These are phyloP conservation scores for Leucophenga maculata DNA, from an alignment of 2,888 invertebrate genomes.

Conservation along the genomic window DNA sequence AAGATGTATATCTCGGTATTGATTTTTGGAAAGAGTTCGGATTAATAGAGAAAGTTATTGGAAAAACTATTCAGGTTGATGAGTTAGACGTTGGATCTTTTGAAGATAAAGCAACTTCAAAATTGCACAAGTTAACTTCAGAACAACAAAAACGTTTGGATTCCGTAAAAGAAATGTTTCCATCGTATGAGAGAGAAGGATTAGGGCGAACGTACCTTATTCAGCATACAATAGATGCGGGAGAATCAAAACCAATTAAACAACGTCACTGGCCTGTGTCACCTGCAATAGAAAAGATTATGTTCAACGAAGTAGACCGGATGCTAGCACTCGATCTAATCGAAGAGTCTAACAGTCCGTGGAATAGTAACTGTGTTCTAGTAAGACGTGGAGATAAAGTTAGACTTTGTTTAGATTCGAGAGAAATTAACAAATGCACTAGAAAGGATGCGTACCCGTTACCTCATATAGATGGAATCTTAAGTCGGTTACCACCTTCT, in stretches of 20 bases:
- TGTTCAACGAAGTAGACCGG: neutral
- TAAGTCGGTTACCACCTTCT: too few species aligned
- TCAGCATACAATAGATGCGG: neutral
- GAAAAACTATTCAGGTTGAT: neutral
- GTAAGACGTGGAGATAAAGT: slow-evolving; percentile 40
- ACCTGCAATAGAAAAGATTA: neutral
- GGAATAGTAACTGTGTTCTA: slow-evolving; percentile 52
- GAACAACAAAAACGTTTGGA: neutral
- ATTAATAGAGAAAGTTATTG: neutral
- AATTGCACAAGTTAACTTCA: neutral
- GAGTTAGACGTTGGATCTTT: slow-evolving; percentile 5
- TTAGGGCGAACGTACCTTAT: neutral
- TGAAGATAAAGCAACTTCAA: neutral
- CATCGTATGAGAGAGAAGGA: neutral
- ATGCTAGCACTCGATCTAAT: slow-evolving; percentile 38
- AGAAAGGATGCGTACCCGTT: slow-evolving; percentile 41
- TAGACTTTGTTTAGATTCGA: slow-evolving; percentile 50
- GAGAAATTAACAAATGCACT: slow-evolving; percentile 51
- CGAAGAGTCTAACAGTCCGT: slow-evolving; percentile 50
- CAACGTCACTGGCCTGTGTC: neutral
- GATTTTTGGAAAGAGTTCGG: slow-evolving; percentile 16
- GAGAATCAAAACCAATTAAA: neutral
- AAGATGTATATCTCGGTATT: slow-evolving; percentile 19
- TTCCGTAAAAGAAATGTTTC: neutral
- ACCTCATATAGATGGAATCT: too few species aligned